Evolutionary conservation across 2,888 invertebrate genomes (phyloP), one percentile per base, ranked within the genome.

Genomic region (Lomographa bimaculata): DNA sequence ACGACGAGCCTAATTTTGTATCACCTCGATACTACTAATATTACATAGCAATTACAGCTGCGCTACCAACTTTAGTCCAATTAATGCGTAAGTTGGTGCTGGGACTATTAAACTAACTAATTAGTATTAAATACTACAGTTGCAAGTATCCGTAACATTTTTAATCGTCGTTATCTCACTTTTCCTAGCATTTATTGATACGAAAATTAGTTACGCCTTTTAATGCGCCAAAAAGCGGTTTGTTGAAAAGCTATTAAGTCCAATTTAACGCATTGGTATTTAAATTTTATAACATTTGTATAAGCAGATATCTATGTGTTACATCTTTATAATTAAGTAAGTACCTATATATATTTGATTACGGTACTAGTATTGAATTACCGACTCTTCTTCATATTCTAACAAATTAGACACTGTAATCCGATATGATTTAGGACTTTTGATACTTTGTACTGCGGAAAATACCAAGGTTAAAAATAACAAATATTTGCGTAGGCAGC

Each of bases 201-300:
- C 36, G 51, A 47, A 54, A 57, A 52, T 43, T 36, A 28, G 42
- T 37, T 37, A 43, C 42, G 44, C 37, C 33, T 45, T 38, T 41
- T 34, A 42, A 42, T 48, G 28, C 53, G 51, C 50, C 45, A 53
- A 55, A 54, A 51, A 44, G 33, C 39, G 27, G 49, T 46, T 45
- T 32, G 36, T 41, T 34, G 6, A 24, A 43, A 48, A 40, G 49
- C 44, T 46, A 44, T 46, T 38, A 46, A 45, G 26, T 39, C 26
- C 28, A 49, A 53, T 53, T 52, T 48, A 51, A 51, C 50, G 53
- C 50, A 50, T 49, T 38, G 33, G 40, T 41, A 30, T 44, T 35
- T 52, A 45, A 40, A 44, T 49, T 52, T 55, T 55, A 57, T 53
- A 26, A 34, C 48, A 23, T 46, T 43, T 35, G 49, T 39, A 46